Conservation (phyloP, 2,113 vertebrate species). For the Ariopsis seemanni region DNA sequence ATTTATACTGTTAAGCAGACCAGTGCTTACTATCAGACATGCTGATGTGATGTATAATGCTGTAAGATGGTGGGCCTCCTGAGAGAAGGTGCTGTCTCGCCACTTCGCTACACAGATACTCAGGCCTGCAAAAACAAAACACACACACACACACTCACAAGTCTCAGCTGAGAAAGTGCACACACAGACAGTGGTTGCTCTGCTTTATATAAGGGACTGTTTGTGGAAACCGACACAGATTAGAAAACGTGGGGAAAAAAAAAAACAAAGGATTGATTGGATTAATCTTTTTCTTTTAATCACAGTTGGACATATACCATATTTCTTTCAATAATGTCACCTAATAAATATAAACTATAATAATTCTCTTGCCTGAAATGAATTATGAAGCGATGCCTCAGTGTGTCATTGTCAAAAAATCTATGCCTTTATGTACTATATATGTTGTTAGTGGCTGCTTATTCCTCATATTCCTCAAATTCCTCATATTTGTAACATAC, state of each 20-base stretch:
- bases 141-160: not conserved
- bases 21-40: conserved; percentile 2
- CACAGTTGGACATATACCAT: not conserved
- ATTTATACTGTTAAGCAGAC: conserved; percentile 58
- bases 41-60: conserved; percentile 41
- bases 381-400: not conserved
- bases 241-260: not conserved
- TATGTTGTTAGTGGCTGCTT: not conserved
- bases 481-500: not conserved
- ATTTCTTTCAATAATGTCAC: not conserved
- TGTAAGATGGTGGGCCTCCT: conserved; percentile 23
- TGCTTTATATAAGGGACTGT: not conserved
- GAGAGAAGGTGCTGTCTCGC: conserved; percentile 14
- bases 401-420: not conserved
- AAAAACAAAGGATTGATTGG: not conserved
- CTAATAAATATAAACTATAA: not conserved
- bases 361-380: not conserved
- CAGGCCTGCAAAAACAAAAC: not conserved
- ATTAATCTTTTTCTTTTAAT: too few relatives aligned
- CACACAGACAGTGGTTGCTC: not conserved
- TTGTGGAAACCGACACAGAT: not conserved
- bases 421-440: not conserved
- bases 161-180: not conserved
- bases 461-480: not conserved
- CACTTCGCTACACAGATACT: not conserved